Percentiles rank a stretch among this genome's conserved stretches.
These are phyloP conservation scores for Calypte anna DNA, from an alignment of 2,113 vertebrate species.

Conservation along the genomic window DNA sequence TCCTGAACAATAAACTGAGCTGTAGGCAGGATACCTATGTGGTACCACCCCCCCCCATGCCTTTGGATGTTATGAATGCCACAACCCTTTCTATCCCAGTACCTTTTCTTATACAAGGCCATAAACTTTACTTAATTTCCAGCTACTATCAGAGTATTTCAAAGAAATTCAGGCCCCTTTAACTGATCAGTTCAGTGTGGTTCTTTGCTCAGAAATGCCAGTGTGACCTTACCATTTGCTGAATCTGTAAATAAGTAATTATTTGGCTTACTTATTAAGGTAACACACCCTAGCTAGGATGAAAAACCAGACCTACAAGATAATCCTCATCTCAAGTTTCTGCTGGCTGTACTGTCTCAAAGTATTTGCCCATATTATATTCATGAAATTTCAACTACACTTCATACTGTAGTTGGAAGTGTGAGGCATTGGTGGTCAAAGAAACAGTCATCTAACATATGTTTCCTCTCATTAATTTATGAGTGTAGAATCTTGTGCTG, in stretches of 20 bases:
- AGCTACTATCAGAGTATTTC: background rate
- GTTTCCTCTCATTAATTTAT: background rate
- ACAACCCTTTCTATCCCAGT: background rate
- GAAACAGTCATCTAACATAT: background rate
- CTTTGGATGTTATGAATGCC: background rate
- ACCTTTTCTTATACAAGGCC: background rate
- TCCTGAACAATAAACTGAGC: background rate
- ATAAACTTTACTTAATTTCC: background rate
- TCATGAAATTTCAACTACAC: background rate
- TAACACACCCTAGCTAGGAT: slow-evolving; percentile 67
- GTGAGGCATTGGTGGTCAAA: background rate
- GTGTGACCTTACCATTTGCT: slow-evolving; percentile 63
- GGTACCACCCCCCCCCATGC: background rate
- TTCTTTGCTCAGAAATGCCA: slow-evolving; percentile 52
- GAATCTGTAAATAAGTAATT: slow-evolving; percentile 78
- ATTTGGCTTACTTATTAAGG: slow-evolving; percentile 76
- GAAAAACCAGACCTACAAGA: slow-evolving; percentile 76
- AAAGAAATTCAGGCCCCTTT: background rate
- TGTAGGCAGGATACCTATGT: background rate
- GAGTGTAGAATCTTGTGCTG: background rate
- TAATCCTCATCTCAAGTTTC: slow-evolving; percentile 68
- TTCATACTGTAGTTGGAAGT: background rate
- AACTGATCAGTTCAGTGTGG: background rate
- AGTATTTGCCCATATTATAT: background rate
- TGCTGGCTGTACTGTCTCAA: slow-evolving; percentile 29